Evolutionary conservation across 2,888 invertebrate genomes (phyloP).

Genomic region (Halictus quadricinctus): DNA sequence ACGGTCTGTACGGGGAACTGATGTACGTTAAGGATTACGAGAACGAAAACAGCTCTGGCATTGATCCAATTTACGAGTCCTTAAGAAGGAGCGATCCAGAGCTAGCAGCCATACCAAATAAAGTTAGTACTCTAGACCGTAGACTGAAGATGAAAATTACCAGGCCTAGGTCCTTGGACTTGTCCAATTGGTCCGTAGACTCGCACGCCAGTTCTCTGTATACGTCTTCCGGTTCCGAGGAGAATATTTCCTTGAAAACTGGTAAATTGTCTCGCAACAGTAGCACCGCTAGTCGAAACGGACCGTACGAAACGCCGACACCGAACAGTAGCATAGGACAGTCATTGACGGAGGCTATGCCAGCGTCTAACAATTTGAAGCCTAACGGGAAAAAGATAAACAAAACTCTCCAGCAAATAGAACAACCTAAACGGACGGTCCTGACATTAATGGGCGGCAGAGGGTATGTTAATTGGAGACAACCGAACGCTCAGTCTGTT

Average conservation of each 20-base stretch:
- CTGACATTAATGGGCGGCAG: conserved; percentile 94
- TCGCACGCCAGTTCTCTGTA: conserved; percentile 91
- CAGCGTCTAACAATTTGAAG: conserved; percentile 68
- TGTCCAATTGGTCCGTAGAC: conserved; percentile 95
- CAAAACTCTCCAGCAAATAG: conserved; percentile 81
- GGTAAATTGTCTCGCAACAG: conserved; percentile 89
- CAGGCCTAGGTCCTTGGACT: conserved; percentile 90
- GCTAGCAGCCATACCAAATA: conserved; percentile 91
- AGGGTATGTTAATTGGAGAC: conserved; percentile 94
- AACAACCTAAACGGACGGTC: conserved; percentile 87
- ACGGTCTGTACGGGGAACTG: conserved; percentile 94
- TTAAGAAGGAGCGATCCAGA: conserved; percentile 92
- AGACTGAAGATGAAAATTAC: conserved; percentile 92
- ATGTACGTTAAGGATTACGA: conserved; percentile 95
- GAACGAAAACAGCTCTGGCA: conserved; percentile 89
- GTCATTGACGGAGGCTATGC: conserved; percentile 74
- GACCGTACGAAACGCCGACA: conserved; percentile 80
- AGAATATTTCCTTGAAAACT: conserved; percentile 88
- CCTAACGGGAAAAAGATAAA: conserved; percentile 75
- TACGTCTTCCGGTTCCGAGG: conserved; percentile 94
- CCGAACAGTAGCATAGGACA: conserved; percentile 69
- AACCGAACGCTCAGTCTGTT: conserved; percentile 84
- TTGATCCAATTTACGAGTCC: conserved; percentile 89
- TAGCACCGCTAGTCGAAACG: conserved; percentile 88
- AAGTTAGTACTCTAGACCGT: conserved; percentile 92